Evolutionary conservation across 2,797 vertebrate species (phyloP), one percentile per base, ranked within the genome.

Genomic region (Semaprochilodus insignis): DNA sequence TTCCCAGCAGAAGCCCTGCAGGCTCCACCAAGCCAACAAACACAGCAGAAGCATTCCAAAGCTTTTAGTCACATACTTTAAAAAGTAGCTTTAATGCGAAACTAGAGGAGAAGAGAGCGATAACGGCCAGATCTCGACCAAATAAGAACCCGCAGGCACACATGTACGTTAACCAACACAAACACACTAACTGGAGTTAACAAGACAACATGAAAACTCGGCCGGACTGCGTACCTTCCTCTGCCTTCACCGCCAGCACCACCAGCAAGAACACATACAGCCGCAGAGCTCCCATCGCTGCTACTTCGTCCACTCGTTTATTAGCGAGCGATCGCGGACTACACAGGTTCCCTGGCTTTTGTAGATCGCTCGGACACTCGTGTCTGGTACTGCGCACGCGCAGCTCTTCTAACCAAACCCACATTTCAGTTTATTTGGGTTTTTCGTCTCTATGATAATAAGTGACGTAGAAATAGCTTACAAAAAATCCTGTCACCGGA

Each of bases 181-280:
- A 15, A 27, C 13, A 16, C 19, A 19, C 54, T 1, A 2, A 63
- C 11, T 6, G 8, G 6, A 51, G 21, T 44, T 15, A 25, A 62
- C 2, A 17, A 15, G 25, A 65, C 27, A 31, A 31, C 51, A 73
- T 21, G 62, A 14, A 71, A 72, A 77, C 51, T 65, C 40, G 19
- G 14, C 23, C 8, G 6, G 1, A 8, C 10, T 8, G 16, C 65
- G 54, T 84, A 87, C 85, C 80, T 79, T 82, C 54, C 2, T 36
- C 5, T 10, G 76, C 79, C 7, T 23, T 72, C 27, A 81, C 80
- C 16, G 69, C 11, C 36, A 78, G 16, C 34, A 80, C 70, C 14
- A 78, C 11, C 8, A 72, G 48, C 23, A 88, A 23, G n/a, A 77
- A 17, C 23, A 85, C 44, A 73, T 19, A 55, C 57, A 4, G 27